These are phyloP conservation scores for Vespertilio murinus DNA, from an alignment of 2,797 vertebrate species.

Conservation along the genomic window DNA sequence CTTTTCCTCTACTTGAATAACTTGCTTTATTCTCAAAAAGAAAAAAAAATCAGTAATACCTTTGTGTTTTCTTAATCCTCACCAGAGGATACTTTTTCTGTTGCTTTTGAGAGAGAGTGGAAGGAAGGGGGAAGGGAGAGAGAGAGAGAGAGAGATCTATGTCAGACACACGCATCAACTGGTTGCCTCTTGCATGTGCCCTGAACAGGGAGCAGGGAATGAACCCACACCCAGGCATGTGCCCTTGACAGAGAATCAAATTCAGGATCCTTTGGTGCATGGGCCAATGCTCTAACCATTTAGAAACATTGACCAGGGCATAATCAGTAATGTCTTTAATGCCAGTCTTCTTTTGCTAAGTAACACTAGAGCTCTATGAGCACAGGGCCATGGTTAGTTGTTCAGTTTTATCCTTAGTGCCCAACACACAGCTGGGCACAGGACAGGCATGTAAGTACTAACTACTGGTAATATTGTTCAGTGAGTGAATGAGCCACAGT, in stretches of 20 bases:
- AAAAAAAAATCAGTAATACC: neutral
- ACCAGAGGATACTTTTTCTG: neutral
- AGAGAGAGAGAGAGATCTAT: too few relatives aligned
- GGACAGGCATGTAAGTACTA: fast-evolving
- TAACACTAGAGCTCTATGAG: neutral
- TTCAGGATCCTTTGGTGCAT: too few relatives aligned
- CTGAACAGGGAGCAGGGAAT: too few relatives aligned
- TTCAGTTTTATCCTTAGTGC: neutral
- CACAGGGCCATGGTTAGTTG: neutral
- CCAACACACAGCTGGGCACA: neutral
- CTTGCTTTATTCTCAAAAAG: neutral
- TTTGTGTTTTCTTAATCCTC: neutral
- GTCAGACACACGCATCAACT: too few relatives aligned
- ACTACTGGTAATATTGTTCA: neutral
- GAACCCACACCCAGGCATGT: too few relatives aligned
- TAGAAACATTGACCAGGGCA: too few relatives aligned
- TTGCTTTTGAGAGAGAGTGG: neutral
- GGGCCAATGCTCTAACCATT: too few relatives aligned
- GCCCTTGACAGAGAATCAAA: too few relatives aligned
- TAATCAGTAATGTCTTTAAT: neutral
- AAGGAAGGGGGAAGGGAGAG: too few relatives aligned
- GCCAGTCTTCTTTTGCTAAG: neutral
- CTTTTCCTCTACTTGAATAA: neutral
- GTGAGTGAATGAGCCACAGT: neutral
- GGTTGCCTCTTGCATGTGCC: too few relatives aligned